Conservation (phyloP, 2,888 invertebrate species). For the Polydesmus complanatus region DNA sequence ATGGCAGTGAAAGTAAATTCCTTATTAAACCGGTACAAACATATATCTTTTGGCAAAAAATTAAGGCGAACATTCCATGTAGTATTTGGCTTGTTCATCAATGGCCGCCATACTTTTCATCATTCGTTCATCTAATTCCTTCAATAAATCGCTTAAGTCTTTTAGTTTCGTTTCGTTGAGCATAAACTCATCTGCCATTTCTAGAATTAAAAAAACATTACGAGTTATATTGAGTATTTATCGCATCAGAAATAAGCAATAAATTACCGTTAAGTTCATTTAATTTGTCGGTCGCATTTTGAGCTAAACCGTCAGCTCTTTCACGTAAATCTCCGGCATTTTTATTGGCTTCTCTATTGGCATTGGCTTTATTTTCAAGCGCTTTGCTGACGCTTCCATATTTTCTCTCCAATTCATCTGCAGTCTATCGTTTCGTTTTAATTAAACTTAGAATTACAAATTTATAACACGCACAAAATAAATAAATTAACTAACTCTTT, state of each 20-base stretch:
- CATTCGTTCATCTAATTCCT: conserved; percentile 48
- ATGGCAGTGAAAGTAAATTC: no score
- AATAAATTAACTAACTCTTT: conserved; percentile 20
- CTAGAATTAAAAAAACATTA: conserved; percentile 24
- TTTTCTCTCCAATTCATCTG: conserved; percentile 43
- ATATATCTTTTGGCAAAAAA: no score
- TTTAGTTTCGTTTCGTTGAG: conserved; percentile 47
- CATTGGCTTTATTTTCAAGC: conserved; percentile 54
- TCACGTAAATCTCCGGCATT: conserved; percentile 62
- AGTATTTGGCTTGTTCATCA: conserved; percentile 45
- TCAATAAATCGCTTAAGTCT: conserved; percentile 45
- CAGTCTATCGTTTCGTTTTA: conserved; percentile 8
- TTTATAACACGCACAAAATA: background rate
- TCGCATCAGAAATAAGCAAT: background rate
- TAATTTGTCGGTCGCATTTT: conserved; percentile 57
- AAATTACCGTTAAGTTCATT: conserved; percentile 47
- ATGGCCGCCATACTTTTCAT: conserved; percentile 45
- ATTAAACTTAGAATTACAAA: background rate
- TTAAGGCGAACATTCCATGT: conserved; percentile 34
- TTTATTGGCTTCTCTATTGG: conserved; percentile 62
- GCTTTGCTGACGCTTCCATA: conserved; percentile 58
- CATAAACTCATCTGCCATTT: conserved; percentile 51
- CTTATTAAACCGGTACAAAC: no score
- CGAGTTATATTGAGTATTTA: background rate
- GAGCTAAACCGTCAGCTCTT: conserved; percentile 67